Evolutionary conservation across 2,888 invertebrate genomes (phyloP), one percentile per base, ranked within the genome.

Genomic region (Drosophila falleni): DNA sequence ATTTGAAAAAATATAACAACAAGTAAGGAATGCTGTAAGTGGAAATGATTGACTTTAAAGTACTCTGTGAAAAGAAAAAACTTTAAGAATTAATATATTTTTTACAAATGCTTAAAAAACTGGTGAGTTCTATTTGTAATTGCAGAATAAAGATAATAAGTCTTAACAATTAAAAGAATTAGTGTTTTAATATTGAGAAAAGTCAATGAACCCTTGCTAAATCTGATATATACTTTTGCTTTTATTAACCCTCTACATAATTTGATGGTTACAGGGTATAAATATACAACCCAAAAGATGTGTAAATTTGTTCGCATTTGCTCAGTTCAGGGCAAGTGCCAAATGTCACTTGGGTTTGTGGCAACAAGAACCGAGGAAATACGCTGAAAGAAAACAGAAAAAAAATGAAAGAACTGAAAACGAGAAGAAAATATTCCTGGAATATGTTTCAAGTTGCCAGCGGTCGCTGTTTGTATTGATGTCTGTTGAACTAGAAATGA

Each of bases 401-500:
- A 62, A 65, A 53, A 75, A 23, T 19, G 15, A 23, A 50, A n/a
- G 15, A 60, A 16, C 50, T 41, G 39, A 51, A 49, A 29, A 44
- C 13, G 42, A 51, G 44, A 50, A 31, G 51, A 56, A 64, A 55
- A 53, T 53, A 63, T 63, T 33, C 60, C 35, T 55, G 61, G 65
- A 77, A 77, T 71, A 83, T 83, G 71, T 71, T 80, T 70, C 56
- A 66, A 70, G 71, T 68, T 76, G 66, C 67, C 55, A 70, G 67
- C 74, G 64, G 78, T 78, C 64, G 78, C 66, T 74, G 67, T 69
- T 78, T 69, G 76, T 88, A 89, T 89, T 88, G 87, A 87, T 89
- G 89, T 84, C 81, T 78, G 72, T 65, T 80, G 71, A 75, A 85
- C 75, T 81, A 90, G 89, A 88, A 88, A 88, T 88, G 90, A 89